These are phyloP conservation scores for Aphodius granarius DNA, from an alignment of 2,888 invertebrate genomes.

Conservation along the genomic window DNA sequence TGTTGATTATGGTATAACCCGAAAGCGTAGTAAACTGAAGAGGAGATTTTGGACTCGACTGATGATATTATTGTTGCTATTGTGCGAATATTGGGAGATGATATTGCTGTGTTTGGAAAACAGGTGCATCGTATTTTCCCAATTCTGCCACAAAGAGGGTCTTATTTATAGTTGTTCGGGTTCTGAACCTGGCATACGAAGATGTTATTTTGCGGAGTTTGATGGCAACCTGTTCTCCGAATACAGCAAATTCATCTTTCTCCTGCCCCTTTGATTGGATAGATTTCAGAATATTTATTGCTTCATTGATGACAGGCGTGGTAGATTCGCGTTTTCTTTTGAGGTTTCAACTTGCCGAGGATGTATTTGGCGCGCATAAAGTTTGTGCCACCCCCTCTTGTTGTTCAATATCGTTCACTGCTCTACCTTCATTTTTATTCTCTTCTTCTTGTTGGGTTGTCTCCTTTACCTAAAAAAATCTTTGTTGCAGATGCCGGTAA, in stretches of 20 bases:
- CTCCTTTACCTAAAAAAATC: neutral
- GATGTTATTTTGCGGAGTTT: neutral
- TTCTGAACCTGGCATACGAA: neutral
- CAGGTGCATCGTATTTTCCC: neutral
- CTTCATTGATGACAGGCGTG: neutral
- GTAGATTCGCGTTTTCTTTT: constrained; percentile 8
- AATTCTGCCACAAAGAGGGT: neutral
- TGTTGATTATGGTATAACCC: neutral
- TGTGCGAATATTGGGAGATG: too few relatives aligned
- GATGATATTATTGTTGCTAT: too few relatives aligned
- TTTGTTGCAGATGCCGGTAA: neutral
- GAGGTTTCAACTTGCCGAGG: neutral
- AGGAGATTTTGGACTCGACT: too few relatives aligned
- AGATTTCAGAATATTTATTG: neutral
- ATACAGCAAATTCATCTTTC: neutral
- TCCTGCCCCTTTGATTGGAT: neutral
- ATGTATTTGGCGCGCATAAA: neutral
- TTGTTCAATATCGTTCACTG: neutral
- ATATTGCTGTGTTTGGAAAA: neutral
- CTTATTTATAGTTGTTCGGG: neutral
- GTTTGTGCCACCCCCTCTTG: neutral
- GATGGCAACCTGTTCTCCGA: neutral
- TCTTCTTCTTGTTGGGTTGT: neutral
- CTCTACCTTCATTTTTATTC: neutral
- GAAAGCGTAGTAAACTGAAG: neutral